Evolutionary conservation across 2,888 invertebrate species (phyloP).

Genomic region (Eurois occulta): DNA sequence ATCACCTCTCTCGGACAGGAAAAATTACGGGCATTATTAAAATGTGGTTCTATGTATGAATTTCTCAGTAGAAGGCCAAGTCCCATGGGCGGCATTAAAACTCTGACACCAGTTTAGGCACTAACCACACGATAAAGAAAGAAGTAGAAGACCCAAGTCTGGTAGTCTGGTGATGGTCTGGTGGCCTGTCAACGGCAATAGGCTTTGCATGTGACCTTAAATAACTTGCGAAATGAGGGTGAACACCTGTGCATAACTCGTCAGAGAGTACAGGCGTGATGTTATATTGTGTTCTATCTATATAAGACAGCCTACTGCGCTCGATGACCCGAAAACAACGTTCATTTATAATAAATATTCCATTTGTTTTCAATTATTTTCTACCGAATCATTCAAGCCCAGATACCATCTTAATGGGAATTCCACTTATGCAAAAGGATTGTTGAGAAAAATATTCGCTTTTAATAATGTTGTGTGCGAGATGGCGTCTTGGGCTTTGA

Average conservation of each 20-base stretch:
- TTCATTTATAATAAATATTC: constrained; percentile 22
- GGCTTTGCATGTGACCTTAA: not conserved
- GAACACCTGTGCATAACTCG: not conserved
- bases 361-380: constrained; percentile 50
- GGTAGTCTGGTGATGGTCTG: too few relatives aligned
- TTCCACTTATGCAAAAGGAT: constrained; percentile 32
- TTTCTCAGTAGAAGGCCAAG: too few relatives aligned
- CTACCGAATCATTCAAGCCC: constrained; percentile 24
- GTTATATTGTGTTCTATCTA: not conserved
- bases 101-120: too few relatives aligned
- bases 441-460: not conserved
- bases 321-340: constrained; percentile 5
- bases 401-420: constrained; percentile 32
- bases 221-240: not conserved
- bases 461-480: constrained; percentile 16
- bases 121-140: too few relatives aligned
- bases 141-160: too few relatives aligned
- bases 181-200: too few relatives aligned
- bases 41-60: too few relatives aligned
- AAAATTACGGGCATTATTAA: too few relatives aligned
- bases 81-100: too few relatives aligned
- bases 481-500: not conserved
- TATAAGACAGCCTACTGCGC: not conserved
- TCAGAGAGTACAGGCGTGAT: not conserved
- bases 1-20: too few relatives aligned